Evolutionary conservation across 2,888 invertebrate genomes (phyloP).

Genomic region (Drosophila recens): DNA sequence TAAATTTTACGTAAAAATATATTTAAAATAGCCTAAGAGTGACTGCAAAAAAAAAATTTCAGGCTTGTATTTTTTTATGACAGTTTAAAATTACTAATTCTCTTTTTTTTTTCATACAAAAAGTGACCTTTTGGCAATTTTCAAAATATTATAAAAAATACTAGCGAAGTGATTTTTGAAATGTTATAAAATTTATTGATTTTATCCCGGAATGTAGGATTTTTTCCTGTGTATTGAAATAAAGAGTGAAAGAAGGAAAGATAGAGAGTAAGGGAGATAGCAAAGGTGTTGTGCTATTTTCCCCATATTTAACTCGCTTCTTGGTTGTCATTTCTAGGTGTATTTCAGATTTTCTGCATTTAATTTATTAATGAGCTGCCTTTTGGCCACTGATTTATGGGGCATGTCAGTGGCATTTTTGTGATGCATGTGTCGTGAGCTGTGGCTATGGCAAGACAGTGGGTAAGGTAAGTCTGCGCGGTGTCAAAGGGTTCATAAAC

Average conservation of each 20-base stretch:
- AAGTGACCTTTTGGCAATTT: too few species aligned
- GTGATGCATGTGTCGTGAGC: constrained; percentile 53
- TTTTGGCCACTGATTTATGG: constrained; percentile 68
- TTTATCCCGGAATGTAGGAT: too few species aligned
- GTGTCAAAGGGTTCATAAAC: constrained; percentile 76
- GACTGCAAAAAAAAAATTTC: too few species aligned
- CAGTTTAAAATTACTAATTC: too few species aligned
- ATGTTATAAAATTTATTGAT: too few species aligned
- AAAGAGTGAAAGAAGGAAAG: not conserved
- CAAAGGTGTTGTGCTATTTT: not conserved
- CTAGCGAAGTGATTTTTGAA: too few species aligned
- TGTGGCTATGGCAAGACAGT: constrained; percentile 17
- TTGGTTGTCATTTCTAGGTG: constrained; percentile 37
- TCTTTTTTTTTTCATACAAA: too few species aligned
- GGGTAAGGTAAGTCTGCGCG: constrained; percentile 12
- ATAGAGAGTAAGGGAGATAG: not conserved
- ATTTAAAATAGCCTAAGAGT: too few species aligned
- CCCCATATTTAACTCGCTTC: not conserved
- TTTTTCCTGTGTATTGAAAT: not conserved
- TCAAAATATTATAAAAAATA: too few species aligned
- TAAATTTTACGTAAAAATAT: too few species aligned
- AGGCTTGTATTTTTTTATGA: too few species aligned
- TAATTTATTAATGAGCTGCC: constrained; percentile 73
- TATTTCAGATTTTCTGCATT: constrained; percentile 61
- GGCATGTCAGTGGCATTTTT: constrained; percentile 53